Base-by-base conservation (phyloP, 2,113 vertebrate species). In the Bettongia penicillata region DNA sequence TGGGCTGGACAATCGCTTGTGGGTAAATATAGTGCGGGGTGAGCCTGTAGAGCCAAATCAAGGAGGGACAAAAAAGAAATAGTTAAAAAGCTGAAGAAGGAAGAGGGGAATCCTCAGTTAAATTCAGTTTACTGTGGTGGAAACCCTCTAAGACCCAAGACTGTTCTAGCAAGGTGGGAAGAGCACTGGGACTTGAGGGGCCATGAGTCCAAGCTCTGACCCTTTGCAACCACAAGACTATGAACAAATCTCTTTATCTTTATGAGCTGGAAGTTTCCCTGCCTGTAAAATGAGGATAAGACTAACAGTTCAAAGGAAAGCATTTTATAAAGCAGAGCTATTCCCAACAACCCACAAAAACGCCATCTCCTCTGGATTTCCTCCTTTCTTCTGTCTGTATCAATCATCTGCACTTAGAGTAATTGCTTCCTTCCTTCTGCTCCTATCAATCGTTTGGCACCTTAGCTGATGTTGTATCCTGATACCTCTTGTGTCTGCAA, bases 11-110 rank as follows among this genome's bases (percentile, higher is more conserved):
- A 90, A 99, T 99, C 37, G 99, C 98, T 98, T 99, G 99, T 4
- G 99, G 99, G 98, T 99, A 99, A 96, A 99, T 96, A 52, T 99
- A 99, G 95, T 99, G 99, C 93, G 99, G 99, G 2, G 99, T 98
- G 97, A 99, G 98, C 98, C 99, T 99, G 99, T 0, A 93, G 98
- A 96, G 92, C 94, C 12, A 98, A 98, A 96, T 93, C 94, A 24
- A 25, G 93, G 96, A 0, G 37, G 93, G 96, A 23, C 22, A 3
- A 90, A 11, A 55, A 90, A 12, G 0, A 26, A 48, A 3, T 23
- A 1, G 51, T 52, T 16, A 11, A 2, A 53, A 3, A 19, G 93
- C 51, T 43, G 77, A 8, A 0, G 47, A 43, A 37, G 5, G 68
- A 31, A 37, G 52, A 9, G 7, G 48, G 68, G 2, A 37, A 53